These are phyloP conservation scores for Xiphorhynchus erythropygius DNA, from an alignment of 2,797 vertebrate genomes.

Conservation along the genomic window DNA sequence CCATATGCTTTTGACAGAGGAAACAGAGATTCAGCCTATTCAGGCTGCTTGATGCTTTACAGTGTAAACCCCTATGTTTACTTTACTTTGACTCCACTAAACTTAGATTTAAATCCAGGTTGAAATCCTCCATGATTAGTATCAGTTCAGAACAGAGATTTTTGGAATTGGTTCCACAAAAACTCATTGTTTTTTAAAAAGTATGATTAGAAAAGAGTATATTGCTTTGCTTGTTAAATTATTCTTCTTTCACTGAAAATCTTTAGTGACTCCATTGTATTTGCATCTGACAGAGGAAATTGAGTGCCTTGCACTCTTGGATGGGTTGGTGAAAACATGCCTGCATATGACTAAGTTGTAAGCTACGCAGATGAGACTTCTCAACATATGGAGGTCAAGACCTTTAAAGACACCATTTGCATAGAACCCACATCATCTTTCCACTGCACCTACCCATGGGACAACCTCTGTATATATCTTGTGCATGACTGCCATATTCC, in stretches of 20 bases:
- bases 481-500: accelerated
- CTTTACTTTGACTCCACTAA: not conserved
- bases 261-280: not conserved
- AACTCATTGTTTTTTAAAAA: not conserved
- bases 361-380: not conserved
- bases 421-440: not conserved
- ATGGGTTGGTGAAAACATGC: not conserved
- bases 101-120: not conserved
- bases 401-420: not conserved
- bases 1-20: not conserved
- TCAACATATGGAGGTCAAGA: not conserved
- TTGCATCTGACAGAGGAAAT: not conserved
- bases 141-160: not conserved
- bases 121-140: not conserved
- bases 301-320: not conserved
- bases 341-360: not conserved
- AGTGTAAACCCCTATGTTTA: accelerated
- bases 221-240: not conserved
- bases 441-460: accelerated
- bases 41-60: not conserved
- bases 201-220: not conserved
- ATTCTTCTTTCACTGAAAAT: not conserved
- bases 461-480: not conserved
- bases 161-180: not conserved
- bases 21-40: not conserved